Conservation (phyloP, 2,797 vertebrate genomes). For the Rhadinocentrus ornatus region DNA sequence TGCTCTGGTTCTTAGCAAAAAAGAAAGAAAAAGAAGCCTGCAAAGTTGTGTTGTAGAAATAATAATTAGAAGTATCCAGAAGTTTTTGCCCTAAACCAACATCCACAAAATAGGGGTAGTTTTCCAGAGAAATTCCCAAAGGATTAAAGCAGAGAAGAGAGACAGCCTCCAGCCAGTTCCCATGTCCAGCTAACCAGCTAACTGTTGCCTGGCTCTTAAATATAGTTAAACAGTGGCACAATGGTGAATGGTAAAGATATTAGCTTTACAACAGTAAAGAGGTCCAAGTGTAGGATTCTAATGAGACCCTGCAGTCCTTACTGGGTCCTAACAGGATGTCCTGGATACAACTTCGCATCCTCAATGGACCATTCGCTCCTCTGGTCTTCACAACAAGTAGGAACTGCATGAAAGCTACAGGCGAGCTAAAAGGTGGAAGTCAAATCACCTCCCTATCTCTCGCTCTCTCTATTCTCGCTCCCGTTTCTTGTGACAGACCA, state of each 20-base stretch:
- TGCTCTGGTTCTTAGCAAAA: neutral
- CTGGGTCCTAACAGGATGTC: slow-evolving; percentile 46
- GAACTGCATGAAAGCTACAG: slow-evolving; percentile 27
- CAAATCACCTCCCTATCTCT: slow-evolving; percentile 18
- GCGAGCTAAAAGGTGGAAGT: slow-evolving; percentile 37
- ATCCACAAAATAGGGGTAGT: slow-evolving; percentile 13
- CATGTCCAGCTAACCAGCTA: slow-evolving; percentile 55
- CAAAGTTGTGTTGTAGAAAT: neutral
- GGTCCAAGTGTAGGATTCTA: slow-evolving; percentile 54
- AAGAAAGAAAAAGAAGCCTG: neutral
- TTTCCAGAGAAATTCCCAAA: slow-evolving; percentile 58
- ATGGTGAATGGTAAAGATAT: slow-evolving; percentile 46
- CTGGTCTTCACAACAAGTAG: slow-evolving; percentile 16
- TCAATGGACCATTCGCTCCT: slow-evolving; percentile 3
- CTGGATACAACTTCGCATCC: slow-evolving; percentile 32
- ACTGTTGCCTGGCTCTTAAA: slow-evolving; percentile 40
- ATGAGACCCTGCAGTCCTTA: slow-evolving; percentile 35
- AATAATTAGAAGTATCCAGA: neutral
- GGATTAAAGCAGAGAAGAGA: slow-evolving; percentile 32
- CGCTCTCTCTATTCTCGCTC: neutral
- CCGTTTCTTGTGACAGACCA: slow-evolving; percentile 11
- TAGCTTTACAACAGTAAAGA: slow-evolving; percentile 46
- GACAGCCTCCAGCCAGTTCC: slow-evolving; percentile 59
- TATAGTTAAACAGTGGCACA: slow-evolving; percentile 45
- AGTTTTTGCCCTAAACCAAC: slow-evolving; percentile 22